Percentiles rank a stretch among this genome's conserved stretches.
Evolutionary conservation across 2,888 invertebrate genomes (phyloP).

Genomic region (Cancer borealis): DNA sequence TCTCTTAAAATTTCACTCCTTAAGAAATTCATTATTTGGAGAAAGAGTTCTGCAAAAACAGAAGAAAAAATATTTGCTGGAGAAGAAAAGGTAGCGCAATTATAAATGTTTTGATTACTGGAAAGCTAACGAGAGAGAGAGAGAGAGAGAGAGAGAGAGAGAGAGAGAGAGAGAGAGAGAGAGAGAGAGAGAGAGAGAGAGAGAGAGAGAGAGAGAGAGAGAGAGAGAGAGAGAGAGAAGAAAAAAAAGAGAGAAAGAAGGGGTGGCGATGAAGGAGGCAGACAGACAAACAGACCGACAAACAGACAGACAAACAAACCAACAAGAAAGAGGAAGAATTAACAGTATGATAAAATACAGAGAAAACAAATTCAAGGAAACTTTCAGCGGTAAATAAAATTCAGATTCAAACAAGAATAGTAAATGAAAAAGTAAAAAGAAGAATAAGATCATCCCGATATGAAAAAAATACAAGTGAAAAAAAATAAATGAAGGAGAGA

Average conservation of each 20-base stretch:
- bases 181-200: too few species aligned
- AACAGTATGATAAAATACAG: neutral
- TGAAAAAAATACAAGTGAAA: neutral
- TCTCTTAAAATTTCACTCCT: neutral
- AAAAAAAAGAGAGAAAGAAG: neutral
- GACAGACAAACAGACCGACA: neutral
- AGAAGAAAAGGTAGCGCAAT: too few species aligned
- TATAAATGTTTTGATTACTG: too few species aligned
- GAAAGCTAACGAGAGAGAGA: conserved; percentile 46
- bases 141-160: conserved; percentile 36
- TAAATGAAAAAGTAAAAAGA: neutral
- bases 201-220: too few species aligned
- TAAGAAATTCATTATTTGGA: conserved; percentile 3
- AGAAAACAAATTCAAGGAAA: neutral
- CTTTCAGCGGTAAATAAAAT: neutral
- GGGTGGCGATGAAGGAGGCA: neutral
- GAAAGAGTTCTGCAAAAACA: neutral
- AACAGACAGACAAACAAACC: neutral
- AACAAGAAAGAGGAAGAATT: neutral
- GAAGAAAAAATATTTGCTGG: neutral
- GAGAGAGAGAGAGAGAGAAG: neutral
- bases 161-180: too few species aligned
- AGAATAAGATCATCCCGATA: neutral
- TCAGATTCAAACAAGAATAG: neutral
- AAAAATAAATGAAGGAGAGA: neutral